These are phyloP conservation scores for Enteromius paludinosus DNA, from an alignment of 2,797 vertebrate genomes.

Conservation along the genomic window DNA sequence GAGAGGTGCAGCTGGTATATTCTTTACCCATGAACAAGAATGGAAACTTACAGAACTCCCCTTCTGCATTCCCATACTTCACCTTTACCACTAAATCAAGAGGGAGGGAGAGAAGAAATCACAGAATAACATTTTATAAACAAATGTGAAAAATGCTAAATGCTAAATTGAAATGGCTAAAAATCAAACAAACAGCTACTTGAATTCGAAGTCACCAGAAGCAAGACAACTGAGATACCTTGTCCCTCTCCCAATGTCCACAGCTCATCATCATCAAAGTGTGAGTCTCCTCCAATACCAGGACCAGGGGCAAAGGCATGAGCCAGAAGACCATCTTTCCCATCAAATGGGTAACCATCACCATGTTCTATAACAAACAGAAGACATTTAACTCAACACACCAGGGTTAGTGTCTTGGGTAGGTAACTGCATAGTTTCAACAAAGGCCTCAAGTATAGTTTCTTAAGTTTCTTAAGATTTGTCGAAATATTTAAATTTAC, in stretches of 20 bases:
- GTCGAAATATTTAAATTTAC: neutral
- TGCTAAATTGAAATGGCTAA: neutral
- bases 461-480: neutral
- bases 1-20: conserved; percentile 90
- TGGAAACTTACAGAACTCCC: conserved; percentile 97
- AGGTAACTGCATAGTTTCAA: neutral
- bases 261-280: conserved; percentile 97
- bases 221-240: conserved; percentile 77
- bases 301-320: conserved; percentile 95
- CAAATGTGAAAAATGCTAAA: neutral
- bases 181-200: neutral
- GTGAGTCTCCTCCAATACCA: conserved; percentile 97
- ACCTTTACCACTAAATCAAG: conserved; percentile 88
- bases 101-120: neutral
- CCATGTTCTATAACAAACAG: conserved; percentile 87
- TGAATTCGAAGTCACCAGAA: neutral
- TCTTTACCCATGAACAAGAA: conserved; percentile 93
- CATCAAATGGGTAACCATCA: conserved; percentile 97
- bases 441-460: neutral
- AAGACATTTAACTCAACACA: conserved; percentile 14
- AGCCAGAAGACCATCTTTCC: conserved; percentile 96
- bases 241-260: conserved; percentile 98
- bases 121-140: neutral
- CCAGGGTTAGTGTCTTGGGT: neutral
- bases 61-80: conserved; percentile 95